phyloP scores from a whole-genome alignment of 2,797 vertebrate species.

The Lepilemur septentrionalis region DNA sequence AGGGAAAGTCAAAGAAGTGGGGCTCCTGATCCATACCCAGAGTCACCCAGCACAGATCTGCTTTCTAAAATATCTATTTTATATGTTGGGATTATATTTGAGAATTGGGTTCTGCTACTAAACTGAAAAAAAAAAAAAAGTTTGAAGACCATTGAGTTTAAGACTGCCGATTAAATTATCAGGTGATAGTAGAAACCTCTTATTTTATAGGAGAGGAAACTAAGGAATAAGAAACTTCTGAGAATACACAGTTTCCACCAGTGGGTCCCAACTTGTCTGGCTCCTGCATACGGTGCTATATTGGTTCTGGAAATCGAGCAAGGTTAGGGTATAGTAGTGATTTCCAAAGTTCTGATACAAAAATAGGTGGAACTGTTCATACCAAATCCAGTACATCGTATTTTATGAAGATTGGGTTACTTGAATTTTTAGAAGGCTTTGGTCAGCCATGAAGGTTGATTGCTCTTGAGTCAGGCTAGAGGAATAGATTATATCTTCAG shows the following conservation, averaged over 20 bases:
- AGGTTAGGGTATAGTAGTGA: not conserved
- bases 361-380: not conserved
- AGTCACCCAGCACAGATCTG: not conserved
- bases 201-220: not conserved
- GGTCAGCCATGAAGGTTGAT: not conserved
- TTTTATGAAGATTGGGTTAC: not conserved
- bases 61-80: not conserved
- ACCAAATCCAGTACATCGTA: not conserved
- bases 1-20: not conserved
- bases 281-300: accelerated
- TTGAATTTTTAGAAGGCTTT: not conserved
- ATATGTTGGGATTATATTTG: not conserved
- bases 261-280: not conserved
- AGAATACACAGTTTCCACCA: not conserved
- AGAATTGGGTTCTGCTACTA: not conserved
- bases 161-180: not conserved
- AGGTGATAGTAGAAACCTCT: not conserved
- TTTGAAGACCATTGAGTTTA: not conserved
- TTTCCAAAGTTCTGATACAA: not conserved
- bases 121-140: not conserved
- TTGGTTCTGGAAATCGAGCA: not conserved
- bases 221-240: not conserved
- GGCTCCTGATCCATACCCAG: too few relatives aligned
- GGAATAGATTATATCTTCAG: not conserved
- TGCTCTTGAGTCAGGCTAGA: not conserved